Conservation (phyloP, 2,797 vertebrate genomes). For the Micropoecilia bifurca region DNA sequence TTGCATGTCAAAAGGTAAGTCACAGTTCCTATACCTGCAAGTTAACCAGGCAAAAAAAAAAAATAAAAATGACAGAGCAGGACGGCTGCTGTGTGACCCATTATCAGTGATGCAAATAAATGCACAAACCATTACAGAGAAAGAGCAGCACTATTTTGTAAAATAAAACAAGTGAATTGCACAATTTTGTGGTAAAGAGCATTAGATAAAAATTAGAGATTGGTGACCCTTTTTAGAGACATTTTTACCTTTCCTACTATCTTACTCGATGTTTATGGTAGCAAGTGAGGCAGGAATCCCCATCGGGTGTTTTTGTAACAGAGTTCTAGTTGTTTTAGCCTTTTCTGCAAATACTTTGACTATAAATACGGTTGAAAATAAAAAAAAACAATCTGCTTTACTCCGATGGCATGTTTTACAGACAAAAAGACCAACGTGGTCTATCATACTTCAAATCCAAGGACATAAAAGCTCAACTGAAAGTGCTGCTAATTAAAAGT, state of each 20-base stretch:
- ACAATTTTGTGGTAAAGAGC: too few relatives aligned
- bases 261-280: not conserved
- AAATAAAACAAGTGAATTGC: not conserved
- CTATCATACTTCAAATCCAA: not conserved
- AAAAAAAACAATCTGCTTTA: not conserved
- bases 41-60: slow-evolving; percentile 36
- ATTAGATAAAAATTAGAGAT: not conserved
- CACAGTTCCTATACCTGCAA: slow-evolving; percentile 45
- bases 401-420: not conserved
- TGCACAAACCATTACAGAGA: not conserved
- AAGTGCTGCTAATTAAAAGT: not conserved
- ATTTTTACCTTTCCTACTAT: not conserved
- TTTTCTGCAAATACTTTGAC: not conserved
- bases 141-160: not conserved
- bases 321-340: not conserved
- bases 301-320: not conserved
- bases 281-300: not conserved
- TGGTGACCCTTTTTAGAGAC: not conserved
- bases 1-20: slow-evolving; percentile 3
- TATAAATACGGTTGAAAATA: not conserved
- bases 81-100: slow-evolving; percentile 4
- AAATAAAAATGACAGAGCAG: slow-evolving; percentile 18
- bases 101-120: not conserved
- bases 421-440: not conserved
- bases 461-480: not conserved